Conservation (phyloP, 2,113 vertebrate species). For the Leptosomus discolor region DNA sequence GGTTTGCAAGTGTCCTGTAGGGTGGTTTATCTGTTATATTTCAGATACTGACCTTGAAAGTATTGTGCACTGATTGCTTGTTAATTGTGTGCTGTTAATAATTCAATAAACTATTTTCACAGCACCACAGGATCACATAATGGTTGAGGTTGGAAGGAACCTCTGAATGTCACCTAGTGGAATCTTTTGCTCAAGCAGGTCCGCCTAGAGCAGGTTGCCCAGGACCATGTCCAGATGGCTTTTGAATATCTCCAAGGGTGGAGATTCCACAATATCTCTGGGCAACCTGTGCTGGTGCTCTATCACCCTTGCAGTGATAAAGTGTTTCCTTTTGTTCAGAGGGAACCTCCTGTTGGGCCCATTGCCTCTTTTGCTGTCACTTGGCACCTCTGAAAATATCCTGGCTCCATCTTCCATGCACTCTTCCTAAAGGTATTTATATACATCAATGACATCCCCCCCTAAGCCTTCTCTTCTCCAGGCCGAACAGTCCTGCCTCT, state of each 20-base stretch:
- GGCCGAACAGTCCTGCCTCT: too few species aligned
- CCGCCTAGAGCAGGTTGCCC: too few species aligned
- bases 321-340: neutral
- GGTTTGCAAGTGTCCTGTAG: neutral
- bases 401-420: too few species aligned
- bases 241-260: neutral
- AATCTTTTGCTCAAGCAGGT: neutral
- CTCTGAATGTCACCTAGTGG: neutral
- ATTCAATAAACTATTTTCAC: neutral
- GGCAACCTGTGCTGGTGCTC: fast-evolving
- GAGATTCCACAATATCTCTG: neutral
- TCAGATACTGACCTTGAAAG: too few species aligned
- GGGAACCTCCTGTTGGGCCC: too few species aligned
- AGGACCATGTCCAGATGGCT: too few species aligned
- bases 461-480: too few species aligned
- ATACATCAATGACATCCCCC: too few species aligned
- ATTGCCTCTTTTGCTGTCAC: too few species aligned
- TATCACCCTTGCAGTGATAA: neutral
- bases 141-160: neutral
- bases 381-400: too few species aligned
- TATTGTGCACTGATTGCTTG: neutral
- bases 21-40: neutral
- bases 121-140: neutral
- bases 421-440: too few species aligned
- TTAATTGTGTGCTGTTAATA: neutral